A percentile compares a stretch with the other conserved stretches of the same genome.
Conservation (phyloP, 2,113 vertebrate species). For the Strigops habroptila region DNA sequence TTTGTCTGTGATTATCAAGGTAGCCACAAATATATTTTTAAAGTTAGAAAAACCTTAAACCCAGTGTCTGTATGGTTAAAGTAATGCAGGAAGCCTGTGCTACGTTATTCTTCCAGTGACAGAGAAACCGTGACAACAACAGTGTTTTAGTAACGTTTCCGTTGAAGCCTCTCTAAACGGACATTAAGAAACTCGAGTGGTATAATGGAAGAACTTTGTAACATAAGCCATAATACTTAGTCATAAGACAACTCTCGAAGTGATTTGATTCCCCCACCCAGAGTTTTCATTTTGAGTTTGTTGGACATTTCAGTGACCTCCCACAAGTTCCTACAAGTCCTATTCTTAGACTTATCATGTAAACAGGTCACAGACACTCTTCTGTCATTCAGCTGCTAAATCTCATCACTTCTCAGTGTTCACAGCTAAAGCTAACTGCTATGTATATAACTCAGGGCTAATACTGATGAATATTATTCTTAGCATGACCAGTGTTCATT, state of each 20-base stretch:
- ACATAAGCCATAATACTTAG: neutral
- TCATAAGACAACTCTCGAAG: neutral
- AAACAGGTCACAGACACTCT: neutral
- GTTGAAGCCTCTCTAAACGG: neutral
- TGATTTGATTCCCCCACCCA: neutral
- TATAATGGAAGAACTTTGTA: neutral
- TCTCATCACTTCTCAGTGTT: neutral
- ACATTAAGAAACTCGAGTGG: neutral
- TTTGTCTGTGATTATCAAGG: slow-evolving; percentile 10
- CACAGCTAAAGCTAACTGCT: neutral
- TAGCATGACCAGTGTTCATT: neutral
- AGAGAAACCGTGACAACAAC: neutral
- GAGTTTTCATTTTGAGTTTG: slow-evolving; percentile 27
- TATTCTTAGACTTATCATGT: slow-evolving; percentile 48
- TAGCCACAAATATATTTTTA: slow-evolving; percentile 20
- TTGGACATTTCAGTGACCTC: slow-evolving; percentile 24
- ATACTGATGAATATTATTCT: neutral
- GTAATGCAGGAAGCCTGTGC: slow-evolving; percentile 46
- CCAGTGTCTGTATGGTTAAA: neutral
- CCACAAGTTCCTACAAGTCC: neutral
- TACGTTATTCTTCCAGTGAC: slow-evolving; percentile 3
- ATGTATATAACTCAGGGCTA: neutral
- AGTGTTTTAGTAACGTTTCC: slow-evolving; percentile 45
- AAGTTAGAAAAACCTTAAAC: neutral
- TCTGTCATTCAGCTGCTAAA: slow-evolving; percentile 28